Base-by-base conservation (phyloP, 2,888 invertebrate species). In the Malacosoma neustria region DNA sequence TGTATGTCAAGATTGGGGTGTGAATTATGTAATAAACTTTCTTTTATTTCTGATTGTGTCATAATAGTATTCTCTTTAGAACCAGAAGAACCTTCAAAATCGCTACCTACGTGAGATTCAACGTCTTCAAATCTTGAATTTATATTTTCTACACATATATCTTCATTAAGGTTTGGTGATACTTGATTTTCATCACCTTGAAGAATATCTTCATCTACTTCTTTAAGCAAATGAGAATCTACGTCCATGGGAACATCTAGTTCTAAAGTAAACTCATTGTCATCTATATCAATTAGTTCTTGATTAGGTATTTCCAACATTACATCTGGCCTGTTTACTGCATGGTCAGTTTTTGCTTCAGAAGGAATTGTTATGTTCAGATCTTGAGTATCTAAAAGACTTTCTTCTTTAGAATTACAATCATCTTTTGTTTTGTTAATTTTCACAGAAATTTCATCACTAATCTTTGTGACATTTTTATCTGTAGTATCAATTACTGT, bases 221-320 rank as follows among this genome's bases (percentile, higher is more conserved):
- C 29, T n/a, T 29, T 36, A 12, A 36, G 4, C 11, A 29, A 14
- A 11, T 29, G 13, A 6, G 5, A 5, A 29, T 9, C 7, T 11
- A 29, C 15, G 11, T 29, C 12, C 13, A 36, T 22, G 4, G 31
- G 30, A 22, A 11, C 34, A 9, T 50, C 45, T 13, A 44, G 6
- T 29, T 44, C 46, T 29, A 43, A 30, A 14, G 43, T 54, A 12
- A 39, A 49, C 39, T 57, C 61, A 34, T 49, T 51, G 43, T 67
- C 55, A 46, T 61, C 61, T 15, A 59, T 48, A 38, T 70, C 68
- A 47, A 72, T 66, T 0, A 73, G 32, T 12, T 73, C 72, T 46
- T 77, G 75, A 1, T 62, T 63, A 3, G 80, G 81, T 51, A 82
- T 81, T 46, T 81, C 73, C 30, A 81, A 42, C 81, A 82, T 82